phyloP scores from a whole-genome alignment of 2,113 vertebrate species.

The Sturnira hondurensis region DNA sequence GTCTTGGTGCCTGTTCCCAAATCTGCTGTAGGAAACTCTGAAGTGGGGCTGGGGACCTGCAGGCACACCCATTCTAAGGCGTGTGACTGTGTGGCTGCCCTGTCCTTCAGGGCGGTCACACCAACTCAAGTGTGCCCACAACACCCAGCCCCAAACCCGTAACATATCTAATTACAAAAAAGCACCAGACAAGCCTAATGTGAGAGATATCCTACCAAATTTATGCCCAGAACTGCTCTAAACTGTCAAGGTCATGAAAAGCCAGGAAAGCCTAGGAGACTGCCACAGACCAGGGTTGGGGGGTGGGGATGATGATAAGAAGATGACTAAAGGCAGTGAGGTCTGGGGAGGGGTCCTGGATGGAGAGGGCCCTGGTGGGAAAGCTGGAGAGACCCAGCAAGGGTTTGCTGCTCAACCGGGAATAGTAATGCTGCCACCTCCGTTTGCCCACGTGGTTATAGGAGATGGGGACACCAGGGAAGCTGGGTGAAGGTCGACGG shows the following conservation, averaged over 20 bases:
- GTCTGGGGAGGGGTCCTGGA: too few species aligned
- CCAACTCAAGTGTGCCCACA: rapidly evolving
- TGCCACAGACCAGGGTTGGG: not conserved
- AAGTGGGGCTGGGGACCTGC: rapidly evolving
- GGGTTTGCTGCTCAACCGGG: not conserved
- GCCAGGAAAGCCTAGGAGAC: not conserved
- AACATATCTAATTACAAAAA: not conserved
- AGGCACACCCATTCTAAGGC: not conserved
- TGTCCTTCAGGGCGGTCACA: not conserved
- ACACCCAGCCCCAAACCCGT: not conserved
- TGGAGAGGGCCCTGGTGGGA: too few species aligned
- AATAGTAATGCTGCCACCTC: not conserved
- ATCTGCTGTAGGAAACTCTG: not conserved
- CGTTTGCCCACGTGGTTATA: not conserved
- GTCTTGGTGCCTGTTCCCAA: rapidly evolving
- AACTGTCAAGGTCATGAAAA: not conserved
- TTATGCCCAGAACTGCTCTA: not conserved
- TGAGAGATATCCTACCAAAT: not conserved
- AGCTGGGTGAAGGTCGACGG: not conserved
- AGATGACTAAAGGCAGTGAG: too few species aligned
- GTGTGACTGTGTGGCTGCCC: rapidly evolving
- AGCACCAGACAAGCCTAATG: not conserved
- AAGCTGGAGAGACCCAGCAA: not conserved
- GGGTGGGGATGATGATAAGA: too few species aligned
- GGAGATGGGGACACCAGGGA: not conserved